Conservation (phyloP, 2,797 vertebrate genomes). For the Podarcis siculus region DNA sequence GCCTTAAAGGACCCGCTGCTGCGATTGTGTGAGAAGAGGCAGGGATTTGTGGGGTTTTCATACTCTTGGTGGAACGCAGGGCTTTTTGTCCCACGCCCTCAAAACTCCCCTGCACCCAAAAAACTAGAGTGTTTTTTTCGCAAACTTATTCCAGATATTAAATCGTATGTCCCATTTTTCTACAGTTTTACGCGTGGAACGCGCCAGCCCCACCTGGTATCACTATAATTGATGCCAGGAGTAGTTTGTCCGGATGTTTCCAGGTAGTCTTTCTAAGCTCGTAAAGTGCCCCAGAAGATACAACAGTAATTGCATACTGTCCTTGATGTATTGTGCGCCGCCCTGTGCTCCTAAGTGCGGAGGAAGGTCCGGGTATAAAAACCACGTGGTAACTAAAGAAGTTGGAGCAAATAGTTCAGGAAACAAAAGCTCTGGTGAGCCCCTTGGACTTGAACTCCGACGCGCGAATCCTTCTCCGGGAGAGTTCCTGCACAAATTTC, state of each 20-base stretch:
- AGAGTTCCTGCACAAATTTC: background rate
- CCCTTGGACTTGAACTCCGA: background rate
- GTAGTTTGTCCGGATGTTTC: background rate
- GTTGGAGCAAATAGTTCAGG: background rate
- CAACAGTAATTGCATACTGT: no score
- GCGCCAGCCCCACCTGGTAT: slow-evolving; percentile 52
- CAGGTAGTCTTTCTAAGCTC: slow-evolving; percentile 41
- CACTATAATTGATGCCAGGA: slow-evolving; percentile 39
- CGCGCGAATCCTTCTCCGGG: background rate
- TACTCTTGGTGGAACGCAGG: background rate
- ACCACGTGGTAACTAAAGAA: background rate
- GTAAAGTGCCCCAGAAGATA: background rate
- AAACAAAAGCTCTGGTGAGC: background rate
- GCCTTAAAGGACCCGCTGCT: background rate
- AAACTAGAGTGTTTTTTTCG: background rate
- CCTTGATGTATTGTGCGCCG: no score
- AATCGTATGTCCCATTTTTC: no score
- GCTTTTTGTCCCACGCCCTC: background rate
- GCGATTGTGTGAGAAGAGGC: background rate
- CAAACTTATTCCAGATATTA: background rate
- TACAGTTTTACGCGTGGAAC: background rate
- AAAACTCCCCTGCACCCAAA: background rate
- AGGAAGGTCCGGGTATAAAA: background rate
- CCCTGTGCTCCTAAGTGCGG: no score
- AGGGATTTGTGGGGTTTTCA: background rate